Base-by-base conservation (phyloP, 2,888 invertebrate genomes). In the Leptarthrus brevirostris region DNA sequence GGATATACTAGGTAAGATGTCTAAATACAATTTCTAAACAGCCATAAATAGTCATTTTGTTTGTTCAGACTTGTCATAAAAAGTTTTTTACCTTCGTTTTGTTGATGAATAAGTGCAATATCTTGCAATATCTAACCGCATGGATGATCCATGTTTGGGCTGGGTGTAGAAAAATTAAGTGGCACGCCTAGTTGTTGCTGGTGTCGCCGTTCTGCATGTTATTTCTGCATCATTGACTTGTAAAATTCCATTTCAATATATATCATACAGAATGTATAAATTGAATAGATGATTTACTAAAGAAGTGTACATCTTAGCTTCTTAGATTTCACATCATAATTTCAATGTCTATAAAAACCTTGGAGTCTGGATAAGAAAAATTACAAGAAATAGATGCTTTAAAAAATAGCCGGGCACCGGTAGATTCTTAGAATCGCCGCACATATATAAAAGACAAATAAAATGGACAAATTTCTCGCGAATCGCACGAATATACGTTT, bases 401-500 rank as follows among this genome's bases (percentile, higher is more conserved):
- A 40, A 40, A 12, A 40, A 40, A 12, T 40, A 12, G 20, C 58
- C 34, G 58, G 18, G n/a, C 36, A 18, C 47, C 64, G 64, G 64
- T 64, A 44, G 64, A 64, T 64, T 64, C 64, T 18, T 64, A 64
- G 64, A 64, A 64, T 64, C 64, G 64, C 40, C 64, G 40, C 8
- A 24, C 49, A 16, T 6, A 49, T 6, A 12, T 47, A 47, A 4
- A 49, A 6, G 12, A 16, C 3, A 20, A 16, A 49, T 30, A 30
- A 30, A 8, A 64, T 64, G 64, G 75, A 80, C 18, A 81, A 80
- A 71, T 81, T 80, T 16, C 80, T 80, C 22, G 78, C 81, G 14
- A 80, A 80, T 76, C 78, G 80, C 56, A 80, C 83, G 18, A 82
- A 82, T 74, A 82, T 84, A 77, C 84, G 85, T 30, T 85, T 85